These are phyloP conservation scores for Chionomys nivalis DNA, from an alignment of 2,113 vertebrate species.

Conservation along the genomic window DNA sequence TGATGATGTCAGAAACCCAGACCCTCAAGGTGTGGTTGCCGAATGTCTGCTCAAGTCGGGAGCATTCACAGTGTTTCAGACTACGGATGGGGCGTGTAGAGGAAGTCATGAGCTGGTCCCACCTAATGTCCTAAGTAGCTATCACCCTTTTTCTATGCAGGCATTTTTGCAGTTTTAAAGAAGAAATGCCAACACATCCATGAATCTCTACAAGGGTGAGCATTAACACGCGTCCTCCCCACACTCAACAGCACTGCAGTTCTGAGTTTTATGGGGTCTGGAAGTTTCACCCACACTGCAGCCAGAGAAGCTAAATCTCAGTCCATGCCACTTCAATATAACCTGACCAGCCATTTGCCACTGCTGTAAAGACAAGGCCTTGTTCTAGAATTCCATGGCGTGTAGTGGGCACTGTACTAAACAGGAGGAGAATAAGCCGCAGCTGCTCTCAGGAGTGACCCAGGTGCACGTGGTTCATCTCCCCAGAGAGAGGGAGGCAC, in stretches of 20 bases:
- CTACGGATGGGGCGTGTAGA: not conserved
- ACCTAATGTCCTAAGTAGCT: not conserved
- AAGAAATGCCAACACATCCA: constrained; percentile 91
- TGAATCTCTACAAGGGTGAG: constrained; percentile 92
- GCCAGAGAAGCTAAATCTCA: constrained; percentile 5
- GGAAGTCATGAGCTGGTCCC: not conserved
- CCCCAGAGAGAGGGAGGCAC: too few species aligned
- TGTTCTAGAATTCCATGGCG: not conserved
- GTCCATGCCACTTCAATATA: not conserved
- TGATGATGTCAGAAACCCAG: not conserved
- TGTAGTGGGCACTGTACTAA: not conserved
- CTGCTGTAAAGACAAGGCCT: constrained; percentile 2
- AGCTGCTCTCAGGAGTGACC: not conserved
- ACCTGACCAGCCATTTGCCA: not conserved
- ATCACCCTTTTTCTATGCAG: constrained; percentile 80
- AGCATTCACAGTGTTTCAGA: not conserved
- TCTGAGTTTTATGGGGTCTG: not conserved
- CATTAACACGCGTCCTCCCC: not conserved
- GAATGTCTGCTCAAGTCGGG: not conserved
- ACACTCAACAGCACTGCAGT: not conserved
- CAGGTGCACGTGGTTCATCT: not conserved
- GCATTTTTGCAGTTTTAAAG: constrained; percentile 91
- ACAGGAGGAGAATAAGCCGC: not conserved
- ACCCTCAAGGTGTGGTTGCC: not conserved
- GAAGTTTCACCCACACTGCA: not conserved